These are phyloP conservation scores for Tetraodon nigroviridis DNA, from an alignment of 2,113 vertebrate species.

Conservation along the genomic window DNA sequence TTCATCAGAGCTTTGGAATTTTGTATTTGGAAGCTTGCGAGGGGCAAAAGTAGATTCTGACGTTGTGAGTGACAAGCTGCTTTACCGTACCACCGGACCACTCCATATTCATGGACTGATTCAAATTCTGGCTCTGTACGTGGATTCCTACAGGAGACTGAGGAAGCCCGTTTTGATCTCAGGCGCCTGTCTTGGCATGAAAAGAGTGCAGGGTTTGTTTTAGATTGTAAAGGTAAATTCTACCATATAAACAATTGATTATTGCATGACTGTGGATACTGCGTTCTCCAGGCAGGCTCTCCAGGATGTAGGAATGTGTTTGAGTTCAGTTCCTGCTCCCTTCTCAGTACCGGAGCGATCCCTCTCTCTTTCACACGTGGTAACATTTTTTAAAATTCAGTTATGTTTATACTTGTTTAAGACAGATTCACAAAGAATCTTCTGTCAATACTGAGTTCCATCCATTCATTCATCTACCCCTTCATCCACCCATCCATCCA, in stretches of 20 bases:
- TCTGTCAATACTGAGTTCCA: too few relatives aligned
- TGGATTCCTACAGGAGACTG: constrained; percentile 66
- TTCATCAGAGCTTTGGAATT: constrained; percentile 76
- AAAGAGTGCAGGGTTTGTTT: constrained; percentile 35
- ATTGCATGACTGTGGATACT: constrained; percentile 30
- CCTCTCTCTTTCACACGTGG: too few relatives aligned
- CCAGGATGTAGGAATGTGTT: too few relatives aligned
- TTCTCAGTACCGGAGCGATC: too few relatives aligned
- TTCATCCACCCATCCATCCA: too few relatives aligned
- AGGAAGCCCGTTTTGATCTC: constrained; percentile 59
- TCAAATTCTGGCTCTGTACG: constrained; percentile 75
- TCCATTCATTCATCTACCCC: too few relatives aligned
- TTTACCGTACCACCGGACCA: constrained; percentile 69
- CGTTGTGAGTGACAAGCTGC: constrained; percentile 77
- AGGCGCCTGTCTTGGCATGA: constrained; percentile 50
- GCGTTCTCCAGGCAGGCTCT: constrained; percentile 1
- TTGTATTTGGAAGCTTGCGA: constrained; percentile 72
- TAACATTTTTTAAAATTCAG: too few relatives aligned
- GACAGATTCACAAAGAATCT: too few relatives aligned
- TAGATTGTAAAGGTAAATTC: constrained; percentile 39
- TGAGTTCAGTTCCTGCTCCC: too few relatives aligned
- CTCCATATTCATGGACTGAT: constrained; percentile 80
- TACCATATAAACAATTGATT: constrained; percentile 31
- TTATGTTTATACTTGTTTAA: too few relatives aligned
- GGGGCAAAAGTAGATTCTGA: constrained; percentile 73